A percentile compares a stretch with the other conserved stretches of the same genome.
Evolutionary conservation across 1,140 invertebrate genomes (phyloP).

Genomic region (Nebria ingens): DNA sequence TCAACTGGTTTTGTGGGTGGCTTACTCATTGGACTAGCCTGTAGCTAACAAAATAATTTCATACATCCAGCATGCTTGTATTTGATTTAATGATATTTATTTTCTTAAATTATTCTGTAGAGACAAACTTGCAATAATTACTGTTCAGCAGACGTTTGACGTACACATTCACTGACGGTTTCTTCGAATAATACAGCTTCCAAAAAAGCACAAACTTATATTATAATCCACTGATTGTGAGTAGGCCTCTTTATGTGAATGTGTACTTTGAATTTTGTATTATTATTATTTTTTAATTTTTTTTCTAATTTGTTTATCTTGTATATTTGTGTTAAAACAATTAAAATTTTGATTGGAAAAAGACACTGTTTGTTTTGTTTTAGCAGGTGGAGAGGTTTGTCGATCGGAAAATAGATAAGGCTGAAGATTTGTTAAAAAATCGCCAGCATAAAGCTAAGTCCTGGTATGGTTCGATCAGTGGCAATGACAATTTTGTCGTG

Average conservation of each 20-base stretch:
- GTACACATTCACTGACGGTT: no score
- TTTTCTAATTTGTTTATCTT: no score
- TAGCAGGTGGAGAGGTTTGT: conserved; percentile 60
- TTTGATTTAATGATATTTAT: not conserved
- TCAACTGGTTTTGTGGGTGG: conserved; percentile 76
- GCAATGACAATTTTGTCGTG: conserved; percentile 48
- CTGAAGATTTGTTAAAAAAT: conserved; percentile 55
- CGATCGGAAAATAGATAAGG: conserved; percentile 66
- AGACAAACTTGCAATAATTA: no score
- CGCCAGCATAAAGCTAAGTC: conserved; percentile 52
- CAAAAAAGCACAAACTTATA: no score
- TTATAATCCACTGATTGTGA: no score
- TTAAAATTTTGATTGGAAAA: not conserved
- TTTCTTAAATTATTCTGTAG: conserved; percentile 22
- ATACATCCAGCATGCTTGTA: not conserved
- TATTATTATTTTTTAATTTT: conserved; percentile 17
- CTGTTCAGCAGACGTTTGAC: no score
- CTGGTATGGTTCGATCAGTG: conserved; percentile 58
- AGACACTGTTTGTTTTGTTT: conserved; percentile 30
- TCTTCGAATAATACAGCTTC: no score
- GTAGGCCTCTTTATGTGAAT: no score
- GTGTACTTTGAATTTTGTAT: conserved; percentile 30
- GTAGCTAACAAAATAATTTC: conserved; percentile 37
- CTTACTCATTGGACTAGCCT: conserved; percentile 71
- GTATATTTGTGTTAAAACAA: not conserved